Evolutionary conservation across 1,140 invertebrate genomes (phyloP), one percentile per base, ranked within the genome.

Genomic region (Heterodera schachtii): DNA sequence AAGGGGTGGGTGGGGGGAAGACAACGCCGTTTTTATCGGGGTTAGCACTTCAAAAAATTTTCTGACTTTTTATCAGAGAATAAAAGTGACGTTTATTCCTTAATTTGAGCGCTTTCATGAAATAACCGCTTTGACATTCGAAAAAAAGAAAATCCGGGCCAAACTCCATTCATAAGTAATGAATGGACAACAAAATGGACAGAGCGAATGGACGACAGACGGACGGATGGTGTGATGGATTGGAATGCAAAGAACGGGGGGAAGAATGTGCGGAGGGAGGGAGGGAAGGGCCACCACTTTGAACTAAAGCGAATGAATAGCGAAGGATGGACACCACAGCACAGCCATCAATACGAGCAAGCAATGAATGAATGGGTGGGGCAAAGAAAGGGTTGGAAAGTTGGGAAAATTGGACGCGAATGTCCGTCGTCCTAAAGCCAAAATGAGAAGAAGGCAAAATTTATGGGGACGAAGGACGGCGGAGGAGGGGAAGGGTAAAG

Each of bases 381-480:
- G 57, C 11, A 64, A 64, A 19, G 57, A 19, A 64, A 64, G 57
- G 49, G 9, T 60, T 13, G 13, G 57, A 60, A 60, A 60, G 57
- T 64, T 64, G 57, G 19, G 57, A 64, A 64, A 64, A 64, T 64
- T 64, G 57, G 57, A 64, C 16, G 57, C 57, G 57, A 64, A 64
- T 64, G 57, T 64, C 52, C 52, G 52, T 31, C 31, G 49, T 64
- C 57, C 57, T 19, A 64, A 64, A 64, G 19, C 57, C 57, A 64
- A 64, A 64, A 19, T 19, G 57, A 64, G 57, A 52, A 52, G 57
- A n/a, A 64, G 57, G 57, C 57, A 19, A 64, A 64, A 64, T 64
- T 64, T 64, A 64, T 64, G 57, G 57, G 57, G 49, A 52, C 49
- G 49, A 52, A 6, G 49, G 49, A 52, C 16, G 57, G 19, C 31